Percentiles rank a stretch among this genome's conserved stretches.
Evolutionary conservation across 2,888 invertebrate species (phyloP).

Genomic region (Euphydryas editha): DNA sequence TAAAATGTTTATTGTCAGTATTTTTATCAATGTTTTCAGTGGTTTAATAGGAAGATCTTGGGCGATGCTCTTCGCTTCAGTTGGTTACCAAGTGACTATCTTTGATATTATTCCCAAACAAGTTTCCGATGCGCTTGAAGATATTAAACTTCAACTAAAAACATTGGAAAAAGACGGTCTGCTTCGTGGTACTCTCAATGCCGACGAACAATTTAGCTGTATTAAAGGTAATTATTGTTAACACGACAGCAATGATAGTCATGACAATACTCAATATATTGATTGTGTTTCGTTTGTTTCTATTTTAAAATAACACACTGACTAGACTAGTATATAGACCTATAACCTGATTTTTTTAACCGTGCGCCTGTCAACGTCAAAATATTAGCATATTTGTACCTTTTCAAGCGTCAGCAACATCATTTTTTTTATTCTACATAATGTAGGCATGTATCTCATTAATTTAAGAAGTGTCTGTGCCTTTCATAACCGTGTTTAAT

Average conservation of each 20-base stretch:
- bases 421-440: no score
- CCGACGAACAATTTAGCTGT: conserved; percentile 89
- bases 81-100: conserved; percentile 93
- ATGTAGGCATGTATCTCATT: no score
- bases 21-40: conserved; percentile 78
- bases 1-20: neutral
- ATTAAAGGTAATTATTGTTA: conserved; percentile 85
- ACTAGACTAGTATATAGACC: no score
- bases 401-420: no score
- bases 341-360: no score
- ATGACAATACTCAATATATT: neutral
- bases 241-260: neutral
- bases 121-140: conserved; percentile 88
- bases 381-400: no score
- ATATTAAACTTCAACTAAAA: conserved; percentile 89
- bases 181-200: conserved; percentile 89
- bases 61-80: conserved; percentile 98
- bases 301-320: neutral
- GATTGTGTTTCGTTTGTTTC: neutral
- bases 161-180: conserved; percentile 88
- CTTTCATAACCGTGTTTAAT: no score
- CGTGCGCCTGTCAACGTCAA: no score
- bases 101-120: conserved; percentile 93
- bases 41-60: conserved; percentile 98
- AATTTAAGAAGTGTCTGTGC: no score